These are phyloP conservation scores for Hetaerina americana DNA, from an alignment of 1,140 invertebrate species.

Conservation along the genomic window DNA sequence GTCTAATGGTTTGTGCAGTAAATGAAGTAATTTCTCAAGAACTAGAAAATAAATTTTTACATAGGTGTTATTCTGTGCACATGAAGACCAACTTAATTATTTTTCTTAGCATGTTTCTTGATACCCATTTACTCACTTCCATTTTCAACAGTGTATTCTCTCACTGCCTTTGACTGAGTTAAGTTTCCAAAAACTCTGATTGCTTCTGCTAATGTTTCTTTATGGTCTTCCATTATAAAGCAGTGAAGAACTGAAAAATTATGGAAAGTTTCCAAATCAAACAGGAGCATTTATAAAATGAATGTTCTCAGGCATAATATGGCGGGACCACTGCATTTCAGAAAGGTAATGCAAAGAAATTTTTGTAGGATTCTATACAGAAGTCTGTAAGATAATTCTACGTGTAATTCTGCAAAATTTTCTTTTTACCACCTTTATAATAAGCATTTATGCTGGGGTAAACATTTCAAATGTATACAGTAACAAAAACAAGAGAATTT, in stretches of 20 bases:
- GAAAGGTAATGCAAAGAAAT: too few relatives aligned
- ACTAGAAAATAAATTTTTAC: background rate
- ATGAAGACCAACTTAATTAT: background rate
- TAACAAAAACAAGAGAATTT: too few relatives aligned
- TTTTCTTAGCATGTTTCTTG: background rate
- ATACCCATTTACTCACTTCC: background rate
- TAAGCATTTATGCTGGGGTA: too few relatives aligned
- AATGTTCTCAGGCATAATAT: too few relatives aligned
- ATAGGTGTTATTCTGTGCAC: background rate
- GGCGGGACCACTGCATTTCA: too few relatives aligned
- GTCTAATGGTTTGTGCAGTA: background rate
- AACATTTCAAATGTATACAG: too few relatives aligned
- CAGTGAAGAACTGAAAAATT: background rate
- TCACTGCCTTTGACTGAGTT: slow-evolving; percentile 41
- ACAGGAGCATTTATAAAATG: too few relatives aligned
- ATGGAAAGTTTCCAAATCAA: too few relatives aligned
- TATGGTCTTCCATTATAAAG: slow-evolving; percentile 12
- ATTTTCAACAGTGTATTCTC: slow-evolving; percentile 36
- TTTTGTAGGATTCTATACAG: too few relatives aligned
- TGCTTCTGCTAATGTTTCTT: slow-evolving; percentile 44
- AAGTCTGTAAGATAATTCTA: too few relatives aligned
- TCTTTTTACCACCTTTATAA: too few relatives aligned
- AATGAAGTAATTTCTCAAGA: background rate
- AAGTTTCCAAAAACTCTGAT: slow-evolving; percentile 52
- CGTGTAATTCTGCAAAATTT: too few relatives aligned